These are phyloP conservation scores for Agrotis ipsilon DNA, from an alignment of 2,888 invertebrate species.

Conservation along the genomic window DNA sequence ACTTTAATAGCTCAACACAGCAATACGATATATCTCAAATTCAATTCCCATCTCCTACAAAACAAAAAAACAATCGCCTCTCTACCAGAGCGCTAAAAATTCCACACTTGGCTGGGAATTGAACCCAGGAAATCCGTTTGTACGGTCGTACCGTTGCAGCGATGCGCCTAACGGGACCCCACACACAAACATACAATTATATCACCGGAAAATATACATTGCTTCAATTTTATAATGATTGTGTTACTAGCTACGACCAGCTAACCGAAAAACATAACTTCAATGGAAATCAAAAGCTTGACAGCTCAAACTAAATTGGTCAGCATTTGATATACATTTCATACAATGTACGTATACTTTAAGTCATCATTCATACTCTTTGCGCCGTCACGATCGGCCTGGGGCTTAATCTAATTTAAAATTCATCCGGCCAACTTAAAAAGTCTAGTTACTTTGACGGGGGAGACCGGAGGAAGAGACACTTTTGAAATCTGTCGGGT, in stretches of 20 bases:
- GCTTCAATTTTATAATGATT: slow-evolving; percentile 86
- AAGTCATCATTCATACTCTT: slow-evolving; percentile 89
- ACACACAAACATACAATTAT: slow-evolving; percentile 77
- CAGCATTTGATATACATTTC: slow-evolving; percentile 67
- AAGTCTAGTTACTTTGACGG: slow-evolving; percentile 80
- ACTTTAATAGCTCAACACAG: slow-evolving; percentile 47
- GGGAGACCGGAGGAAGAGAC: slow-evolving; percentile 67
- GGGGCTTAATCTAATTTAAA: slow-evolving; percentile 88
- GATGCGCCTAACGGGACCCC: slow-evolving; percentile 78
- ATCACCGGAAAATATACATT: slow-evolving; percentile 85
- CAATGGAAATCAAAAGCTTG: slow-evolving; percentile 55
- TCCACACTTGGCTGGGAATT: slow-evolving; percentile 81
- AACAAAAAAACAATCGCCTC: slow-evolving; percentile 50
- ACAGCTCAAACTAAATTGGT: slow-evolving; percentile 69
- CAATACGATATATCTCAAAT: slow-evolving; percentile 45
- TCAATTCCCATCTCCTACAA: slow-evolving; percentile 40
- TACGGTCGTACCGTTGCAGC: slow-evolving; percentile 77
- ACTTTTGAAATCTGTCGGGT: slow-evolving; percentile 78
- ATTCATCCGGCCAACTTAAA: slow-evolving; percentile 84
- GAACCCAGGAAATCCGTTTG: slow-evolving; percentile 86
- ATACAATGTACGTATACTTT: slow-evolving; percentile 65
- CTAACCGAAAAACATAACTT: slow-evolving; percentile 48
- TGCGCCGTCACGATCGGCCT: slow-evolving; percentile 88
- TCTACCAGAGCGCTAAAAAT: slow-evolving; percentile 69
- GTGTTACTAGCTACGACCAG: slow-evolving; percentile 73